Conservation (phyloP, 2,888 invertebrate genomes). For the Drosophila neonasuta region DNA sequence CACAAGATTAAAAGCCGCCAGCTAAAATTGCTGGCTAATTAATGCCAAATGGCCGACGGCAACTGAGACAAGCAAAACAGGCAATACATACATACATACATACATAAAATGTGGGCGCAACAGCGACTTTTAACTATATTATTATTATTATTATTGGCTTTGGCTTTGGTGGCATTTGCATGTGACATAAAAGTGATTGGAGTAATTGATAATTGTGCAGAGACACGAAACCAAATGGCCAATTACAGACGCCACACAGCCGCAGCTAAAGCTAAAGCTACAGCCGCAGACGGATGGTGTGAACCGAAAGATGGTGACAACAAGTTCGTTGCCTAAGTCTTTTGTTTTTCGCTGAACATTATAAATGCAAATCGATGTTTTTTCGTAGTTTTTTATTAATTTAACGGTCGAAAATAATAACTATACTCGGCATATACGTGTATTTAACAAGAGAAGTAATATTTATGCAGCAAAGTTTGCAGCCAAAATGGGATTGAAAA, state of each 20-base stretch:
- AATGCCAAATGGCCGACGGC: slow-evolving; percentile 70
- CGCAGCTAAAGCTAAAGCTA: neutral
- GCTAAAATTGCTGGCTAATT: slow-evolving; percentile 73
- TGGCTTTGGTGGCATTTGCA: slow-evolving; percentile 66
- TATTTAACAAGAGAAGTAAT: slow-evolving; percentile 6
- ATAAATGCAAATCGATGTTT: slow-evolving; percentile 34
- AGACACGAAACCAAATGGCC: slow-evolving; percentile 66
- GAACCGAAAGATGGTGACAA: slow-evolving; percentile 39
- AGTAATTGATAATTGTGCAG: slow-evolving; percentile 75
- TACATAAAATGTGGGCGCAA: slow-evolving; percentile 62
- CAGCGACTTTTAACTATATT: slow-evolving; percentile 65
- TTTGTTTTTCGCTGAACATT: slow-evolving; percentile 44
- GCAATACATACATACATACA: neutral
- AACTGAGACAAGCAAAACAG: slow-evolving; percentile 21
- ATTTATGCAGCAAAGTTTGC: slow-evolving; percentile 13
- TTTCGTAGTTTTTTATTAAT: slow-evolving; percentile 14
- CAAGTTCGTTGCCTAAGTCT: slow-evolving; percentile 66
- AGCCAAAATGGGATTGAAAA: slow-evolving; percentile 62
- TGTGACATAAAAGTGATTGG: slow-evolving; percentile 77
- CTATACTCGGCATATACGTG: slow-evolving; percentile 7
- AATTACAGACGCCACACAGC: slow-evolving; percentile 50
- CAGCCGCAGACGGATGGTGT: slow-evolving; percentile 37
- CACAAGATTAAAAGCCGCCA: slow-evolving; percentile 64
- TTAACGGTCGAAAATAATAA: slow-evolving; percentile 32
- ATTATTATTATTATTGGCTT: slow-evolving; percentile 66